phyloP scores from a whole-genome alignment of 2,888 invertebrate genomes.

The Torymus auratus region DNA sequence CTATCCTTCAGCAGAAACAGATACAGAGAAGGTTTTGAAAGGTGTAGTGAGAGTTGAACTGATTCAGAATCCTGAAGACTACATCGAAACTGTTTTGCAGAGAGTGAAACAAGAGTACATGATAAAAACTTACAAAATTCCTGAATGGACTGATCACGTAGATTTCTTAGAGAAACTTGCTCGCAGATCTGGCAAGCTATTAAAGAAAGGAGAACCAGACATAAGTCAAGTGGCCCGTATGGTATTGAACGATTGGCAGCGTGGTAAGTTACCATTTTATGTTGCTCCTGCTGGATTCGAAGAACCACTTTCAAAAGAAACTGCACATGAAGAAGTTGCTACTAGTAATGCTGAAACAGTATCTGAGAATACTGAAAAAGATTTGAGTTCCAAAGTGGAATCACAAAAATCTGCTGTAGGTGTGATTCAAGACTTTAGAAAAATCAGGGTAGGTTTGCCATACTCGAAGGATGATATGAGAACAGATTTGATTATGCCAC shows the following conservation, averaged over 20 bases:
- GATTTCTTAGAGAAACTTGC: conserved; percentile 97
- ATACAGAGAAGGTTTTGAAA: conserved; percentile 95
- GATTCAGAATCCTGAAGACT: conserved; percentile 95
- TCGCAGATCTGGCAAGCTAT: conserved; percentile 89
- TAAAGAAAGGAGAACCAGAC: conserved; percentile 99
- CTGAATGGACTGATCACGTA: conserved; percentile 86
- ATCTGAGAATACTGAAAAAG: not conserved
- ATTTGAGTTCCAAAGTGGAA: conserved; percentile 58
- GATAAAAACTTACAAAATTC: conserved; percentile 91
- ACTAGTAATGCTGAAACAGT: conserved; percentile 46
- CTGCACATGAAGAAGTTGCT: conserved; percentile 24
- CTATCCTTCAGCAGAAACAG: conserved; percentile 96
- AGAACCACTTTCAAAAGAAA: conserved; percentile 79
- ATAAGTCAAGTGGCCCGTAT: conserved; percentile 91
- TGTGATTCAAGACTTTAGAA: conserved; percentile 88
- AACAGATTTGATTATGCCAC: conserved; percentile 62
- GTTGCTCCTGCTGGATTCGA: conserved; percentile 90
- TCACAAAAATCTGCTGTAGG: conserved; percentile 70
- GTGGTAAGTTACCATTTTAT: conserved; percentile 97
- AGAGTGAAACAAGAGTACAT: conserved; percentile 94
- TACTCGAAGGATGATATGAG: conserved; percentile 81
- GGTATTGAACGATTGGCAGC: conserved; percentile 99
- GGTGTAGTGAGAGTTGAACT: conserved; percentile 98
- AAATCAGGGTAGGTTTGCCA: conserved; percentile 86
- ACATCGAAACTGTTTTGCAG: conserved; percentile 90